Base-by-base conservation (phyloP, 2,888 invertebrate genomes). In the Lasioglossum lativentre region DNA sequence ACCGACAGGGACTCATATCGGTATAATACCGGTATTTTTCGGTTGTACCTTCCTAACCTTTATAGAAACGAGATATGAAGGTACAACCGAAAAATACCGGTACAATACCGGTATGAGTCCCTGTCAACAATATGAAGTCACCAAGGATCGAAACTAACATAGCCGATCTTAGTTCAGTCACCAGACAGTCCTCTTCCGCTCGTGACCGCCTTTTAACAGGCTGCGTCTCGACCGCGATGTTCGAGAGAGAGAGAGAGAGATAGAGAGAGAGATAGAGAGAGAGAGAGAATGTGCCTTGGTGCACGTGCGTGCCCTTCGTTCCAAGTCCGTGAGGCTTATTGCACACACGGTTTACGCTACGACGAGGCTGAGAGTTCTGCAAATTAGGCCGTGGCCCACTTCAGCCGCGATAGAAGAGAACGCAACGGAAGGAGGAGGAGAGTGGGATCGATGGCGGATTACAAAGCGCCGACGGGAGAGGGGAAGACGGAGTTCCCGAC, bases 301-400 rank as follows among this genome's bases (percentile, higher is more conserved):
- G 81, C 90, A 86, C 87, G 90, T 89, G 90, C 84, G 83, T 89
- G 91, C 89, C 90, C 90, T 91, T 91, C 90, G 89, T 27, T 81
- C 80, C 74, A 56, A 88, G 87, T 85, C 86, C 81, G 85, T 30
- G 80, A 85, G 70, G 82, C 82, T 89, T 86, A 88, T 89, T 82
- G 87, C 88, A 85, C 86, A 80, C 79, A 79, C 77, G 86, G 78
- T 90, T 86, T 86, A 86, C 85, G 80, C 87, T 78, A 78, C 86
- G 82, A 79, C 90, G 91, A 92, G 91, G 92, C 85, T 90, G 90
- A 90, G 92, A 93, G 91, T 92, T 91, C 90, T 92, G 93, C 91
- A 93, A 95, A 95, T 95, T 94, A 93, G 94, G 94, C 94, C 94
- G 93, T 95, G 94, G 94, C 94, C 94, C 95, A 95, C 93, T 94